These are phyloP conservation scores for Chloropsis hardwickii DNA, from an alignment of 2,113 vertebrate species.

Conservation along the genomic window DNA sequence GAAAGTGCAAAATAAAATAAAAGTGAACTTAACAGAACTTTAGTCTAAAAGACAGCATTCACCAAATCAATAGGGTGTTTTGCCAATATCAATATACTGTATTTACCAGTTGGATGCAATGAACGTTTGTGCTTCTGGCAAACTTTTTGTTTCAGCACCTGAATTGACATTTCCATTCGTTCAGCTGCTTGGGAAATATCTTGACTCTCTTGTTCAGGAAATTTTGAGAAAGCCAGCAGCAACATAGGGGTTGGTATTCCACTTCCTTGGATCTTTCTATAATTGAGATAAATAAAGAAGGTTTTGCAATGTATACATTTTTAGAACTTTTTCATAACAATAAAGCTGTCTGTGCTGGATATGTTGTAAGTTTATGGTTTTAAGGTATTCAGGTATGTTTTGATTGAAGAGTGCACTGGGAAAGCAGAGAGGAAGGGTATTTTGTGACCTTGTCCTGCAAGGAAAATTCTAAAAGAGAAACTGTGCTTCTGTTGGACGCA, in stretches of 20 bases:
- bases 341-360: not conserved
- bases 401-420: not conserved
- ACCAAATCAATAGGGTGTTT: not conserved
- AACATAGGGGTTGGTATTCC: constrained; percentile 15
- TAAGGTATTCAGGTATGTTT: not conserved
- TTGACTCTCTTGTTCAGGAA: constrained; percentile 67
- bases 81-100: not conserved
- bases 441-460: not conserved
- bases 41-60: not conserved
- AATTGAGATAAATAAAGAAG: not conserved
- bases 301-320: not conserved
- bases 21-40: not conserved
- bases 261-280: constrained; percentile 56
- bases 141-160: constrained; percentile 59
- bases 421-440: not conserved
- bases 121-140: constrained; percentile 55
- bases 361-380: not conserved
- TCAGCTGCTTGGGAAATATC: constrained; percentile 79
- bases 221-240: constrained; percentile 72
- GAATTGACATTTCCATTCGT: constrained; percentile 77
- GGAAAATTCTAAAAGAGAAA: not conserved
- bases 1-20: not conserved
- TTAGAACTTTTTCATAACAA: not conserved
- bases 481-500: not conserved
- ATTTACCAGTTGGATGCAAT: constrained; percentile 69